phyloP scores from a whole-genome alignment of 2,888 invertebrate species.

The Ectemnius continuus region DNA sequence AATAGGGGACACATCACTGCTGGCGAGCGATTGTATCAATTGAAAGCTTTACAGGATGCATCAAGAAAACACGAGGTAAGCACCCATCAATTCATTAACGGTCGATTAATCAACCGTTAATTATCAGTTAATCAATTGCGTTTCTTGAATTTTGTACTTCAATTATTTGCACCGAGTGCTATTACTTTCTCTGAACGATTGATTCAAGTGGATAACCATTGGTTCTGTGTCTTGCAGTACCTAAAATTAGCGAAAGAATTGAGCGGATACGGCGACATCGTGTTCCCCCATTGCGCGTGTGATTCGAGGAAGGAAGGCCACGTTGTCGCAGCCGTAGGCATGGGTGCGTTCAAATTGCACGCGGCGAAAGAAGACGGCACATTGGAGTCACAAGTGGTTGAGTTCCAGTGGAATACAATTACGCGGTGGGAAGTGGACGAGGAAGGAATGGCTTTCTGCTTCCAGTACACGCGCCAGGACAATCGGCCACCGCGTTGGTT shows the following conservation, averaged over 20 bases:
- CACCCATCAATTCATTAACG: not conserved
- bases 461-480: conserved; percentile 88
- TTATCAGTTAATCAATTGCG: not conserved
- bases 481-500: conserved; percentile 91
- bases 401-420: conserved; percentile 90
- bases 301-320: conserved; percentile 94
- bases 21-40: conserved; percentile 94
- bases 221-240: conserved; percentile 79
- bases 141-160: not conserved
- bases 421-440: conserved; percentile 94
- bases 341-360: conserved; percentile 85
- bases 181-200: too few species aligned
- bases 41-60: conserved; percentile 96
- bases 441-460: conserved; percentile 93
- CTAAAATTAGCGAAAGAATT: conserved; percentile 90
- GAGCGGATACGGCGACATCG: conserved; percentile 95
- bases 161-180: too few species aligned
- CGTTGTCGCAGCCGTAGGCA: conserved; percentile 87
- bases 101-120: not conserved
- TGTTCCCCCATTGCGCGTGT: conserved; percentile 96
- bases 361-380: conserved; percentile 91
- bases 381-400: conserved; percentile 87
- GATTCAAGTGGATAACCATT: not conserved
- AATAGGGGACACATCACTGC: conserved; percentile 95
- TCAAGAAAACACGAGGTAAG: conserved; percentile 88